Base-by-base conservation (phyloP, 2,113 vertebrate genomes). In the Ageneiosus marmoratus region DNA sequence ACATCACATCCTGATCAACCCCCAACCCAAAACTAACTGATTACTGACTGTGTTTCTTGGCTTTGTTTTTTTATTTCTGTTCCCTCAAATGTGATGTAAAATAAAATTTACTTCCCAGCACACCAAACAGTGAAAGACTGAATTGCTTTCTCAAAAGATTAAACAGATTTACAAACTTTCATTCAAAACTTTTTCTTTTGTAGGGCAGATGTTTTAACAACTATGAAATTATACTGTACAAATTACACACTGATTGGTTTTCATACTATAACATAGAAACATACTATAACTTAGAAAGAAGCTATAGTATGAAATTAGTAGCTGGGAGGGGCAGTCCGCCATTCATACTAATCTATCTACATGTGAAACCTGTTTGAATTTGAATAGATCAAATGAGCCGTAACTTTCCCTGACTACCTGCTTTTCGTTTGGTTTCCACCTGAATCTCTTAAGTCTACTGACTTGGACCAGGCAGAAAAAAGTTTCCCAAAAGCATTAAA, bases 301-400 rank as follows among this genome's bases (percentile, higher is more conserved):
- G n/a, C n/a, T n/a, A n/a, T n/a, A n/a, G n/a, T n/a, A n/a, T n/a
- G n/a, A n/a, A n/a, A n/a, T n/a, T n/a, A 81, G 77, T 88, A 84
- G 83, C 85, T 86, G 86, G 87, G 88, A 88, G 83, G 79, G 72
- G 87, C 88, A 37, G 56, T 60, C 75, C 63, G 78, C 67, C 34
- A 56, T 83, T 86, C 65, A 83, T n/a, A 67, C 29, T 41, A 70
- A 53, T 74, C 80, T 77, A 50, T 82, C 50, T 76, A 37, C n/a
- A 76, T 24, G 7, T 53, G 79, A 77, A 75, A 84, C 86, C 78
- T 87, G 89, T 90, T 87, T 80, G 32, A 87, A 90, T 88, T 81
- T 89, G 88, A 89, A 86, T 51, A 69, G 73, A 83, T 75, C 60
- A 85, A 63, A 84, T 82, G 51, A 81, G 79, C 65, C 34, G n/a